phyloP scores from a whole-genome alignment of 2,888 invertebrate genomes.

The Ptychoptera contaminata region DNA sequence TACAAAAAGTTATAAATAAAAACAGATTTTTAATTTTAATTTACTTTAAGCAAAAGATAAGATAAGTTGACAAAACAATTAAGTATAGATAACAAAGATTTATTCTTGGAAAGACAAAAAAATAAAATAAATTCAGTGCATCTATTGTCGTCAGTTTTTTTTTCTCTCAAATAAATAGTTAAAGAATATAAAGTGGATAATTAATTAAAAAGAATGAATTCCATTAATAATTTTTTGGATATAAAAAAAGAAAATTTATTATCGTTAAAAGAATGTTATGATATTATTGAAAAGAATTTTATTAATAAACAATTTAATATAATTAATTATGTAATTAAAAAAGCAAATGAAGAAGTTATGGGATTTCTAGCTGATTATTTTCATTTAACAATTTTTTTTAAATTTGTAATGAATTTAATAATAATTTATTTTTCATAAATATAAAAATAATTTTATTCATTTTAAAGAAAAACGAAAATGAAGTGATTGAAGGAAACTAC shows the following conservation, averaged over 20 bases:
- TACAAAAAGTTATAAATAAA: too few relatives aligned
- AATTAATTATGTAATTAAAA: neutral
- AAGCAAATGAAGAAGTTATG: neutral
- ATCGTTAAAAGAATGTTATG: neutral
- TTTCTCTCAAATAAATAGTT: too few relatives aligned
- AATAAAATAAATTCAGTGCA: too few relatives aligned
- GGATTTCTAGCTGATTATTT: neutral
- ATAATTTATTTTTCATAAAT: neutral
- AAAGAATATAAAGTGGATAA: too few relatives aligned
- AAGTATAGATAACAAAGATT: too few relatives aligned
- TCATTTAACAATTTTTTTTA: neutral
- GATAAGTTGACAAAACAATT: too few relatives aligned
- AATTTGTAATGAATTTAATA: neutral
- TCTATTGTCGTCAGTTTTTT: too few relatives aligned
- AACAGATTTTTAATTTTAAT: too few relatives aligned
- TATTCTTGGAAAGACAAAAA: too few relatives aligned
- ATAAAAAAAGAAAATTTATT: neutral
- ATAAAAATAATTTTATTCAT: neutral
- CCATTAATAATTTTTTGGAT: too few relatives aligned
- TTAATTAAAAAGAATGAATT: too few relatives aligned
- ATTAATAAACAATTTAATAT: neutral
- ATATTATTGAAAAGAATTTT: neutral
- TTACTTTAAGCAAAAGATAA: too few relatives aligned
- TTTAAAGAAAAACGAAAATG: neutral
- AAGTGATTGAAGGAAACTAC: slow-evolving; percentile 8